Conservation (phyloP, 2,113 vertebrate species). For the Hystrix brachyura region DNA sequence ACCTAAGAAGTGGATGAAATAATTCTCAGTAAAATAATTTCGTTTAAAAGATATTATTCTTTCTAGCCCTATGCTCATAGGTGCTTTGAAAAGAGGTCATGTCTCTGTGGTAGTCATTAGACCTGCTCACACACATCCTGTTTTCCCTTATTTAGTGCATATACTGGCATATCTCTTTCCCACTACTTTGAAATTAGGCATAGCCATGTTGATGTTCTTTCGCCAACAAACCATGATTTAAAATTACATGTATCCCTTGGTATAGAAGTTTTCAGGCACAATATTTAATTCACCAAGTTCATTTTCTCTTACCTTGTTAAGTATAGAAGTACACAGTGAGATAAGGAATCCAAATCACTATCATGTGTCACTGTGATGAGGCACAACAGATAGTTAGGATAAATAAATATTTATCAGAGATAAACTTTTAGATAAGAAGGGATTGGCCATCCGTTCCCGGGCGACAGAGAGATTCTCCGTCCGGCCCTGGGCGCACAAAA, state of each 20-base stretch:
- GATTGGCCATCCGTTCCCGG: too few relatives aligned
- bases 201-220: not conserved
- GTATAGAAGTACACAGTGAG: not conserved
- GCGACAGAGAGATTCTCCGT: too few relatives aligned
- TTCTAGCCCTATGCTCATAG: constrained; percentile 23
- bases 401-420: constrained; percentile 58
- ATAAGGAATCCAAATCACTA: not conserved
- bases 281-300: not conserved
- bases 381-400: not conserved
- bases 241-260: not conserved
- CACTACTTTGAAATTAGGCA: constrained; percentile 3
- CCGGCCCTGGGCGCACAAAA: too few relatives aligned
- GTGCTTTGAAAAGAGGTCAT: not conserved
- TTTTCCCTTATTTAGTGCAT: constrained; percentile 17
- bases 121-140: not conserved
- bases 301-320: not conserved
- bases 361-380: not conserved
- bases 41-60: constrained; percentile 72
- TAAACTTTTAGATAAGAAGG: too few relatives aligned
- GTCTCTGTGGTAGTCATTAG: constrained; percentile 36
- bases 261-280: not conserved
- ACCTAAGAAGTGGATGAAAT: constrained; percentile 62
- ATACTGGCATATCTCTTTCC: not conserved
- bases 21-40: constrained; percentile 63
- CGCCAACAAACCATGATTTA: constrained; percentile 14